Conservation (phyloP, 2,888 invertebrate species). For the Mongoloraphidia duomilia region DNA sequence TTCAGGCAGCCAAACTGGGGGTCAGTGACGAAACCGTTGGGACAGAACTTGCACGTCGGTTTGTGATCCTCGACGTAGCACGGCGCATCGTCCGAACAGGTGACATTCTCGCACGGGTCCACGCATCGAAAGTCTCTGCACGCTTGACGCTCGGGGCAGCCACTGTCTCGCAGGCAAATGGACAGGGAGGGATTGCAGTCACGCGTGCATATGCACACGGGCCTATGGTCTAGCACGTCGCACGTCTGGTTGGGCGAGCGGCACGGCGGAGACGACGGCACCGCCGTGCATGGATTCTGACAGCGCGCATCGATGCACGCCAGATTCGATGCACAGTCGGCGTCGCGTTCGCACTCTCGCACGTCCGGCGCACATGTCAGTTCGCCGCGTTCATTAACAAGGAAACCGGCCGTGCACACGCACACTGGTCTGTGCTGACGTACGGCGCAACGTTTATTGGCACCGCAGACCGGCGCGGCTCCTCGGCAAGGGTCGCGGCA, state of each 20-base stretch:
- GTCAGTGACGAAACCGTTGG: constrained; percentile 83
- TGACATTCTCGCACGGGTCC: constrained; percentile 76
- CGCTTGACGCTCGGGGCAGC: constrained; percentile 71
- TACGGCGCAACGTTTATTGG: constrained; percentile 79
- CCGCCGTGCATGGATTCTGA: constrained; percentile 68
- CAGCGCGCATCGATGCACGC: constrained; percentile 74
- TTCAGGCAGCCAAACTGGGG: constrained; percentile 87
- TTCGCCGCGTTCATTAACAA: constrained; percentile 76
- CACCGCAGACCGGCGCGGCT: constrained; percentile 54
- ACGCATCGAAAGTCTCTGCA: constrained; percentile 81
- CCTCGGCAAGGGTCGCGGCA: constrained; percentile 69
- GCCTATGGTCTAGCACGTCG: constrained; percentile 74
- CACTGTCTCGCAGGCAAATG: constrained; percentile 79
- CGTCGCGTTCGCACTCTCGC: constrained; percentile 63
- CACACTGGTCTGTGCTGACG: constrained; percentile 73
- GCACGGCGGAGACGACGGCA: constrained; percentile 47
- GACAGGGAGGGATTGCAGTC: constrained; percentile 76
- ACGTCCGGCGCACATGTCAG: constrained; percentile 72
- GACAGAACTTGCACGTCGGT: constrained; percentile 92
- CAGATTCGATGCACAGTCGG: constrained; percentile 74
- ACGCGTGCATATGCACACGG: constrained; percentile 74
- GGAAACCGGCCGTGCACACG: constrained; percentile 78
- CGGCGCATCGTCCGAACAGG: constrained; percentile 72
- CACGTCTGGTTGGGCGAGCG: constrained; percentile 65
- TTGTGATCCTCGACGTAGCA: constrained; percentile 91